These are phyloP conservation scores for Resseliella maxima DNA, from an alignment of 2,888 invertebrate genomes.

Conservation along the genomic window DNA sequence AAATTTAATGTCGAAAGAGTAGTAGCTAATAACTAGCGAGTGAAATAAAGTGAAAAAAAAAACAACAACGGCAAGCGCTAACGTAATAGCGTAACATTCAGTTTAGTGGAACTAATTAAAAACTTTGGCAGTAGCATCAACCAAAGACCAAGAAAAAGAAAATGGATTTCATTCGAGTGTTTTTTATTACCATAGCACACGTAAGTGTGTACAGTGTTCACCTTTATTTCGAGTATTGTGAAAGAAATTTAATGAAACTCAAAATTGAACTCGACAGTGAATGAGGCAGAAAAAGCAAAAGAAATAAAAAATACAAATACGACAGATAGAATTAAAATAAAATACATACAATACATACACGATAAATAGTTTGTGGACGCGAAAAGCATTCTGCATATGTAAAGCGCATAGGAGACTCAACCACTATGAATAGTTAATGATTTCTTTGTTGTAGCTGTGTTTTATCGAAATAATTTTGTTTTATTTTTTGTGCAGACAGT, in stretches of 20 bases:
- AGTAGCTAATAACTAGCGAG: not conserved
- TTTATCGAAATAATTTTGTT: not conserved
- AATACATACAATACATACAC: not conserved
- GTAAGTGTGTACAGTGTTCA: not conserved
- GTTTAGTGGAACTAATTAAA: conserved; percentile 55
- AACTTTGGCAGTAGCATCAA: conserved; percentile 15
- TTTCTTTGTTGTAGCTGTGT: conserved; percentile 28
- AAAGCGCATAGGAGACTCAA: not conserved
- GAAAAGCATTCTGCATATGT: conserved; percentile 17
- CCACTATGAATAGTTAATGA: conserved; percentile 7
- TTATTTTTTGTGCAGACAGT: not conserved
- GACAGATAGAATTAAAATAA: not conserved
- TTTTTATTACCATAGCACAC: not conserved
- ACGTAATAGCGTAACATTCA: conserved; percentile 54
- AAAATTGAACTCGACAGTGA: conserved; percentile 21
- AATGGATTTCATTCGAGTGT: conserved; percentile 41
- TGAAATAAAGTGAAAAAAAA: conserved; percentile 25
- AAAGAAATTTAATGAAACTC: conserved; percentile 44
- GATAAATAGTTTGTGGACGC: conserved; percentile 25
- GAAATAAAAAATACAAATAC: conserved; percentile 22
- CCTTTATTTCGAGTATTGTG: conserved; percentile 43
- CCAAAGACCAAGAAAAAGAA: conserved; percentile 35
- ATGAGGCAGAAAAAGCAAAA: not conserved
- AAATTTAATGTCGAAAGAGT: not conserved
- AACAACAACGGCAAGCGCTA: conserved; percentile 56